Evolutionary conservation across 2,797 vertebrate species (phyloP).

Genomic region (Chloroceryle inda): DNA sequence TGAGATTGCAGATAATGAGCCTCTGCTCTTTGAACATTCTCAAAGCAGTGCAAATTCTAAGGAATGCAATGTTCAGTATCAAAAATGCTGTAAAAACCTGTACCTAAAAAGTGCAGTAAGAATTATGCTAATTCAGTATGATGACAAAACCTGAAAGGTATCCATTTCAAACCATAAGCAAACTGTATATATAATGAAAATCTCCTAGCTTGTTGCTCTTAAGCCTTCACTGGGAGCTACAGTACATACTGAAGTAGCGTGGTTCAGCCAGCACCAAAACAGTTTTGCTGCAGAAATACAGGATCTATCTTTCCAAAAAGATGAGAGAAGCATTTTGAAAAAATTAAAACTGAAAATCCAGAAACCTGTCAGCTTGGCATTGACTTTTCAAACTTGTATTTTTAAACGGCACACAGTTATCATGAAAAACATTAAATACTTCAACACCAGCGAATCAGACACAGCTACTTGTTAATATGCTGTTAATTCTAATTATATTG

Average conservation of each 20-base stretch:
- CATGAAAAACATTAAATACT: background rate
- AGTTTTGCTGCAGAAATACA: background rate
- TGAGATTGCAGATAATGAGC: background rate
- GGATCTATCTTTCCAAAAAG: background rate
- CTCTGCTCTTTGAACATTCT: background rate
- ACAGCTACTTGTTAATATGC: background rate
- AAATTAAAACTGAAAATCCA: background rate
- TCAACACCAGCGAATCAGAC: background rate
- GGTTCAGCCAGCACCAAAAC: background rate
- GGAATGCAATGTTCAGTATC: background rate
- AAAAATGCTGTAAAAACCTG: background rate
- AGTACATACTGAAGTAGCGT: background rate
- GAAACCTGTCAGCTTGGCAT: background rate
- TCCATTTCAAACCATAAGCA: background rate
- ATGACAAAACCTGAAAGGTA: background rate
- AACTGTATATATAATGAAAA: background rate
- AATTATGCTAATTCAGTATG: background rate
- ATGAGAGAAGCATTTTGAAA: background rate
- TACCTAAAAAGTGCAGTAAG: fast-evolving
- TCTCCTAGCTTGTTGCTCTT: background rate
- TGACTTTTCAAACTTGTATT: background rate
- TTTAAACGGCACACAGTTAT: background rate
- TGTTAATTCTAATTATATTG: background rate
- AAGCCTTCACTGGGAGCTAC: background rate
- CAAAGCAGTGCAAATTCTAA: background rate